These are phyloP conservation scores for Aphidius ervi DNA, from an alignment of 1,140 invertebrate genomes.

Conservation along the genomic window DNA sequence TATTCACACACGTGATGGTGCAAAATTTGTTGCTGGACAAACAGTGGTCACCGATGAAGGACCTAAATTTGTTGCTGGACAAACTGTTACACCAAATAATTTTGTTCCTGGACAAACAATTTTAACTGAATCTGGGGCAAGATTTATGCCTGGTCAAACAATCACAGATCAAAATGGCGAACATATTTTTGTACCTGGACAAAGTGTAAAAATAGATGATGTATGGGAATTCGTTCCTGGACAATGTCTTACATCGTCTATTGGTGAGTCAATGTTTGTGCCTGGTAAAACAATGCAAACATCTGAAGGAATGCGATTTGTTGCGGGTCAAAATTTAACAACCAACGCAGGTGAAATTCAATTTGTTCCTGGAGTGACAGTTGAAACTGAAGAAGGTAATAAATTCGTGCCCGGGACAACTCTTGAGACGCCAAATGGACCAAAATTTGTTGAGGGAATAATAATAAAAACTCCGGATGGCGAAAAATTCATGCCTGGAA, in stretches of 20 bases:
- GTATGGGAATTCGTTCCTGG: constrained; percentile 54
- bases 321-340: constrained; percentile 63
- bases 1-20: constrained; percentile 47
- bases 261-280: constrained; percentile 54
- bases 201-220: constrained; percentile 42
- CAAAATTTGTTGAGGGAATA: constrained; percentile 66
- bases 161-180: constrained; percentile 53
- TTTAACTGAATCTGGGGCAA: constrained; percentile 55
- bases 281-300: constrained; percentile 60
- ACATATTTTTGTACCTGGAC: constrained; percentile 54
- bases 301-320: constrained; percentile 57
- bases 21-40: constrained; percentile 63
- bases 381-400: constrained; percentile 51
- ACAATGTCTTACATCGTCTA: constrained; percentile 45
- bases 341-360: constrained; percentile 54
- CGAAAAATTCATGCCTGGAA: constrained; percentile 60
- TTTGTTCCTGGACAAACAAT: constrained; percentile 70
- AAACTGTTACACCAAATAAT: constrained; percentile 52
- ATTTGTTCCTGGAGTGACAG: constrained; percentile 61
- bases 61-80: constrained; percentile 65
- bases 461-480: constrained; percentile 57
- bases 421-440: constrained; percentile 61
- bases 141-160: constrained; percentile 61
- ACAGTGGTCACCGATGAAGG: constrained; percentile 63
- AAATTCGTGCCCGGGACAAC: constrained; percentile 65